These are phyloP conservation scores for Apamea epomidion DNA, from an alignment of 2,888 invertebrate species.

Conservation along the genomic window DNA sequence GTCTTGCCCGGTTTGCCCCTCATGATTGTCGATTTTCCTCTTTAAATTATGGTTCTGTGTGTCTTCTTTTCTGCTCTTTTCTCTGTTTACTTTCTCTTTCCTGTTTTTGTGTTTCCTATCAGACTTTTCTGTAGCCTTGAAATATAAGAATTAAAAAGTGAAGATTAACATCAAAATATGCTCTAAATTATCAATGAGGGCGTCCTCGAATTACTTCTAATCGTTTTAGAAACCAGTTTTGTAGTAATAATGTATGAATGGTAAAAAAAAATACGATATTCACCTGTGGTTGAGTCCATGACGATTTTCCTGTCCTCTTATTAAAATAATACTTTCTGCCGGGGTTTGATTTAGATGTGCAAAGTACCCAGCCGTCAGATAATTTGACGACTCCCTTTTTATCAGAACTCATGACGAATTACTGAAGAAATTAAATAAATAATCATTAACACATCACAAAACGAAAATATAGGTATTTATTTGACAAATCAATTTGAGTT, in stretches of 20 bases:
- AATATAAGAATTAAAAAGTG: constrained; percentile 48
- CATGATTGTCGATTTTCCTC: constrained; percentile 79
- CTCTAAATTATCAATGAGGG: neutral
- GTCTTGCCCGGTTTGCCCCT: constrained; percentile 71
- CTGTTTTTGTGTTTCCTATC: constrained; percentile 71
- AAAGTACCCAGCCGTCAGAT: constrained; percentile 88
- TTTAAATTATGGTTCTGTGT: constrained; percentile 76
- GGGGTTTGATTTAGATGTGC: constrained; percentile 85
- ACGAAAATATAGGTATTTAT: constrained; percentile 68
- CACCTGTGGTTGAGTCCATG: constrained; percentile 87
- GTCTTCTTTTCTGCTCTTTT: constrained; percentile 76
- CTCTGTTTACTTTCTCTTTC: constrained; percentile 75
- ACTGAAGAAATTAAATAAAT: constrained; percentile 64
- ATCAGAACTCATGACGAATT: constrained; percentile 81
- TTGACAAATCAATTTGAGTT: constrained; percentile 75
- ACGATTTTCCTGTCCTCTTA: constrained; percentile 86
- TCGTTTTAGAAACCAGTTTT: constrained; percentile 45
- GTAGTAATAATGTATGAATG: constrained; percentile 17
- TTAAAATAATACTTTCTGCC: constrained; percentile 88
- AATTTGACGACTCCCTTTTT: constrained; percentile 80
- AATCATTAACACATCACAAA: constrained; percentile 70
- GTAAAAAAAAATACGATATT: constrained; percentile 73
- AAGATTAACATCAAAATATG: constrained; percentile 17
- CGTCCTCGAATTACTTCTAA: constrained; percentile 1
- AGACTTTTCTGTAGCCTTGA: constrained; percentile 78